Percentiles rank a stretch among this genome's conserved stretches.
Conservation (phyloP, 2,888 invertebrate genomes). For the Agelastica alni region DNA sequence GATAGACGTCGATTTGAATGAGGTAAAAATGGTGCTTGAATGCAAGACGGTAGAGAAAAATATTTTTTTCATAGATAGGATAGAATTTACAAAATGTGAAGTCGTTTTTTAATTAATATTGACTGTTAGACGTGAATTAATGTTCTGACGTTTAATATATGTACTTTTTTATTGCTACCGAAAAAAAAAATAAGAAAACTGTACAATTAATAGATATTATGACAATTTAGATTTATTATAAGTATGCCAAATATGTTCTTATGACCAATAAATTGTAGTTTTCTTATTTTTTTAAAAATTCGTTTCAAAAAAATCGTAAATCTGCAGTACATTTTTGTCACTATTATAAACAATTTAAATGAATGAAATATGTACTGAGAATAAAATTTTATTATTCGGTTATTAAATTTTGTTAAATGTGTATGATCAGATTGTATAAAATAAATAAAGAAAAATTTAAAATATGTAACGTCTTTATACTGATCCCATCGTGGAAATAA, state of each 20-base stretch:
- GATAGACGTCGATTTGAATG: constrained; percentile 11
- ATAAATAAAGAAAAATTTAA: neutral
- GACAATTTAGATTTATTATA: too few relatives aligned
- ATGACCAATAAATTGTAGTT: neutral
- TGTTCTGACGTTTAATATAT: constrained; percentile 12
- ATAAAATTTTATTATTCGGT: too few relatives aligned
- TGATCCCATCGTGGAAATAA: too few relatives aligned
- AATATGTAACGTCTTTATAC: too few relatives aligned
- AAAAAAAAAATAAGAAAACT: constrained; percentile 12
- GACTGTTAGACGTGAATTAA: constrained; percentile 23
- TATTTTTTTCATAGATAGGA: constrained; percentile 19
- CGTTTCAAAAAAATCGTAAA: too few relatives aligned
- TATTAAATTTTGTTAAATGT: neutral
- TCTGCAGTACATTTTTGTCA: too few relatives aligned
- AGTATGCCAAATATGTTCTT: too few relatives aligned
- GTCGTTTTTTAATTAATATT: constrained; percentile 19
- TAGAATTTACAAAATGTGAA: constrained; percentile 10
- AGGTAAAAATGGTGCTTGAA: constrained; percentile 12
- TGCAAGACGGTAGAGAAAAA: constrained; percentile 7
- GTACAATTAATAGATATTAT: too few relatives aligned
- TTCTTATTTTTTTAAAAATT: too few relatives aligned
- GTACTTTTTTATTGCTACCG: too few relatives aligned
- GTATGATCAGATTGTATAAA: neutral
- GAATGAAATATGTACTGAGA: too few relatives aligned
- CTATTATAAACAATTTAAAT: too few relatives aligned